Base-by-base conservation (phyloP, 2,888 invertebrate genomes). In the Andrena chrysosceles region DNA sequence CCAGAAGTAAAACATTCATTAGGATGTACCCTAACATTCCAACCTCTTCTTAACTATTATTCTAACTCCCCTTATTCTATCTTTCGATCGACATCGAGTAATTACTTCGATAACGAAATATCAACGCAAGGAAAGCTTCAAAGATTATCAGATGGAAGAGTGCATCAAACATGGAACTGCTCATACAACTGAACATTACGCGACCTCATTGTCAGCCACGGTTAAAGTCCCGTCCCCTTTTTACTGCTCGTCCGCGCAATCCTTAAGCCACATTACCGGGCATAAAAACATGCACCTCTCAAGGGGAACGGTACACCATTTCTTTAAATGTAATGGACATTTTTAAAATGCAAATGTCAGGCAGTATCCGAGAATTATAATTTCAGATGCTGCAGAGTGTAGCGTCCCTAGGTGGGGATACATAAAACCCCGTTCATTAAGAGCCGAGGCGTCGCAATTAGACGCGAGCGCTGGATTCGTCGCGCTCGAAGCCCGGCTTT, bases 1-100 rank as follows among this genome's bases (percentile, higher is more conserved):
- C 20, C 91, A 92, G 73, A 80, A 31, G 3, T 8, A 20, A 23
- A 52, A 20, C 0, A 64, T 23, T 20, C 0, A 23, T 73, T 66
- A 73, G 59, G n/a, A 26, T 29, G 6, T 16, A 23, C 20, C 23
- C 10, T 5, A 26, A 16, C 31, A 52, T 52, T 29, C n/a, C 29
- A 20, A 20, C n/a, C 20, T 13, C 13, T n/a, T 42, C 42, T 42
- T 42, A 42, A 13, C 16, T 42, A 13, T 4, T 42, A 42, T 13
- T 42, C 42, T 42, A 13, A 4, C 42, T 42, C 13, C 42, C 13
- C 13, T 42, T 42, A 16, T 16, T 16, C 42, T 13, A 16, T 16
- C 42, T 1, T 4, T 42, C 42, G 42, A 42, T 42, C 42, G 5
- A 3, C 16, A 42, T 16, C 13, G 16, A 4, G 42, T 42, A 42